phyloP scores from a whole-genome alignment of 2,797 vertebrate genomes.

The Chelonia mydas region DNA sequence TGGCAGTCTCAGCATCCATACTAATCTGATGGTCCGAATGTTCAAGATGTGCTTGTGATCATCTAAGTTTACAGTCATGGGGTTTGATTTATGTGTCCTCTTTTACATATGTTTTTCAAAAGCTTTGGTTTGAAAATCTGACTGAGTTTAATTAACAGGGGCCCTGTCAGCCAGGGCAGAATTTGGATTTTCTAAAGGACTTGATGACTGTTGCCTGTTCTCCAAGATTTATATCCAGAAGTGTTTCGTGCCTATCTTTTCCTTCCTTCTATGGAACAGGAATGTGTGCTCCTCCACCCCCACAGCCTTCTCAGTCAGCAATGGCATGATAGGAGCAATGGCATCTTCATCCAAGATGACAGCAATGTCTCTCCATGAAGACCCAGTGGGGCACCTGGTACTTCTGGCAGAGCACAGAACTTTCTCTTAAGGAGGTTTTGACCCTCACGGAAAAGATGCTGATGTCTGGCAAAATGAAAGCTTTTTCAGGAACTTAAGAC shows the following conservation, averaged over 20 bases:
- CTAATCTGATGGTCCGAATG: constrained; percentile 44
- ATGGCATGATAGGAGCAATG: not conserved
- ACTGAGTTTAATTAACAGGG: not conserved
- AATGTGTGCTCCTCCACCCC: not conserved
- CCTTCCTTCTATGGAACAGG: not conserved
- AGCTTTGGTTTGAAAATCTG: not conserved
- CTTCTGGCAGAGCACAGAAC: not conserved
- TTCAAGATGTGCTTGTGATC: constrained; percentile 34
- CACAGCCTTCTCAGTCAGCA: not conserved
- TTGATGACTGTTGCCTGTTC: not conserved
- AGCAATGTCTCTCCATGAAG: not conserved
- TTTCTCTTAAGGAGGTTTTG: not conserved
- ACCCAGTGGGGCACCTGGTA: not conserved
- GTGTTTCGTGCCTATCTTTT: not conserved
- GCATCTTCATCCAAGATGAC: accelerated
- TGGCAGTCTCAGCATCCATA: constrained; percentile 48
- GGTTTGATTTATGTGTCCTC: not conserved
- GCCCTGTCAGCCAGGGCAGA: not conserved
- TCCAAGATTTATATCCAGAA: not conserved
- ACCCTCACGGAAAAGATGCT: not conserved
- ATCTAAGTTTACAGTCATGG: constrained; percentile 3
- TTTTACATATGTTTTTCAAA: constrained; percentile 27
- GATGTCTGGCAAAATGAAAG: not conserved
- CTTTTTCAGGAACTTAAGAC: not conserved
- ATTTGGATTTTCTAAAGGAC: not conserved